Percentiles rank a stretch among this genome's conserved stretches.
Evolutionary conservation across 2,797 vertebrate species (phyloP).

Genomic region (Sebastiscus tertius): DNA sequence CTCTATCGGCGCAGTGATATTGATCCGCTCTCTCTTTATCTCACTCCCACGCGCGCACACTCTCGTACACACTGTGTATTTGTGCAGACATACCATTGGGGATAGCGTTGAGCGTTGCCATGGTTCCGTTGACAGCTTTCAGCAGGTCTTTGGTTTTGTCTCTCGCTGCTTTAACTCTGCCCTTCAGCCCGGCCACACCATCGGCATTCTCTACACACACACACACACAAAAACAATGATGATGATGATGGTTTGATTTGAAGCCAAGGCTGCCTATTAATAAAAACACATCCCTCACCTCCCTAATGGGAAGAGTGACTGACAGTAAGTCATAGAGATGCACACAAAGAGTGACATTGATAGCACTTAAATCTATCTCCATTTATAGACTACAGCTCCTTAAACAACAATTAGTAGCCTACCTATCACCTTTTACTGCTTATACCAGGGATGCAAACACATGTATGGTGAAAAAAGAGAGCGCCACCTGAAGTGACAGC

Average conservation of each 20-base stretch:
- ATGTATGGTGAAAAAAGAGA: no score
- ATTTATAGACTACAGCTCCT: neutral
- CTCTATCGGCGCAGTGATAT: slow-evolving; percentile 53
- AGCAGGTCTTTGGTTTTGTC: slow-evolving; percentile 88
- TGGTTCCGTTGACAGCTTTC: slow-evolving; percentile 88
- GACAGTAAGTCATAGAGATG: neutral
- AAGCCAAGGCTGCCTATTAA: slow-evolving; percentile 11
- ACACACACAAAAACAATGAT: slow-evolving; percentile 22
- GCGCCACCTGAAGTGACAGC: no score
- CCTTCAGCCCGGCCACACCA: slow-evolving; percentile 82
- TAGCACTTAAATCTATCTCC: neutral
- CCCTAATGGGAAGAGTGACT: slow-evolving; percentile 12
- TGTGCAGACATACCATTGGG: slow-evolving; percentile 86
- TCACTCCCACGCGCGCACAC: slow-evolving; percentile 1
- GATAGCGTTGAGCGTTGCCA: slow-evolving; percentile 88
- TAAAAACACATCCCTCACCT: slow-evolving; percentile 22
- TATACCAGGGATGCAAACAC: neutral
- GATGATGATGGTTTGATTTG: slow-evolving; percentile 17
- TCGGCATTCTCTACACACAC: slow-evolving; percentile 83
- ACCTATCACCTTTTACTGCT: neutral
- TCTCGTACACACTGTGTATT: neutral
- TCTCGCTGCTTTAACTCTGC: slow-evolving; percentile 86
- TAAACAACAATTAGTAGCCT: neutral
- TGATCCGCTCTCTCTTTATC: slow-evolving; percentile 54
- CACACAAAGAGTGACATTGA: slow-evolving; percentile 9